A percentile compares a stretch with the other conserved stretches of the same genome.
Conservation (phyloP, 2,888 invertebrate species). For the Eristalis pertinax region DNA sequence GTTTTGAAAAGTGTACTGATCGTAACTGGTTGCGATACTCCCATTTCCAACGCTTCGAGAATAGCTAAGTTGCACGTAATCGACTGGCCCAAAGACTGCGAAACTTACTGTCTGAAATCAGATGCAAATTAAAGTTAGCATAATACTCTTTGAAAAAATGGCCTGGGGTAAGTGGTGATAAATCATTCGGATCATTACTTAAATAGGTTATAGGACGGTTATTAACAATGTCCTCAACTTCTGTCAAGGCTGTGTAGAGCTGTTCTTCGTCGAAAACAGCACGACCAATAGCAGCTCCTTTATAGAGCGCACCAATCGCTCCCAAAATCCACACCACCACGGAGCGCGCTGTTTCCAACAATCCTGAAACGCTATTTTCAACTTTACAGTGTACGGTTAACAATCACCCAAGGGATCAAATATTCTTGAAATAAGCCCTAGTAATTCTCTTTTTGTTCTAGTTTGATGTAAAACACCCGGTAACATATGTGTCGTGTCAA, state of each 20-base stretch:
- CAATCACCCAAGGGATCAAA: no score
- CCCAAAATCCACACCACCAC: no score
- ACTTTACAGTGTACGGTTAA: no score
- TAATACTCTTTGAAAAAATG: background rate
- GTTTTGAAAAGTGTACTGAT: no score
- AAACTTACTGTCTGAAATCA: conserved; percentile 1
- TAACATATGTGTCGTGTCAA: background rate
- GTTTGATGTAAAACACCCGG: no score
- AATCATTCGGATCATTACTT: background rate
- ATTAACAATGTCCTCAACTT: conserved; percentile 2
- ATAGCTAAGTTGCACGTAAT: background rate
- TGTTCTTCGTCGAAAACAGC: background rate
- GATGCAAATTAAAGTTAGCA: background rate
- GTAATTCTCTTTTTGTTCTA: no score
- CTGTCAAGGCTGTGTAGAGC: background rate
- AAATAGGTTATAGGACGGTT: conserved; percentile 6
- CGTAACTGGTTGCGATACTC: no score
- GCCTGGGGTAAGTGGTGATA: background rate
- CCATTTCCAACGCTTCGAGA: no score
- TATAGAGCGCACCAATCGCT: no score
- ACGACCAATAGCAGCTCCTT: no score
- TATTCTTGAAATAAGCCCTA: no score
- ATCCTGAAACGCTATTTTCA: no score
- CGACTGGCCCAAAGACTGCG: background rate
- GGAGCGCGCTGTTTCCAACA: background rate